A percentile compares a stretch with the other conserved stretches of the same genome.
phyloP scores from a whole-genome alignment of 2,797 vertebrate species.

The Pangasius sanitwongsei region DNA sequence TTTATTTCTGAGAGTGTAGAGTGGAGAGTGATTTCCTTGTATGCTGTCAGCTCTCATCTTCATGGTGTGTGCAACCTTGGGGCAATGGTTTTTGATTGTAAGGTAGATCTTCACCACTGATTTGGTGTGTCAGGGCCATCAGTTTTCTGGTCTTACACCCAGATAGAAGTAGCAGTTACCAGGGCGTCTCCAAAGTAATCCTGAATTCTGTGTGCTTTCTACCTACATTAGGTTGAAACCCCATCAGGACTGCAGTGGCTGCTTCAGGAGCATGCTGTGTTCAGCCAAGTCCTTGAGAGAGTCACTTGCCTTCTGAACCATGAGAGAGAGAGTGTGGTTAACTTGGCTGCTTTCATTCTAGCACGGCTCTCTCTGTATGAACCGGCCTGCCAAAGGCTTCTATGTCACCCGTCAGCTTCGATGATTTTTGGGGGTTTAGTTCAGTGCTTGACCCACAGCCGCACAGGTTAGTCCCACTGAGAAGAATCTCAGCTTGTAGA shows the following conservation, averaged over 20 bases:
- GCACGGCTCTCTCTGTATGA: conserved; percentile 61
- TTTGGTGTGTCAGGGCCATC: background rate
- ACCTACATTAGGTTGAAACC: conserved; percentile 58
- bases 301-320: conserved; percentile 57
- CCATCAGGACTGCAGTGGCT: conserved; percentile 56
- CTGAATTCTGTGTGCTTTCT: background rate
- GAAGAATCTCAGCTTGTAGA: background rate
- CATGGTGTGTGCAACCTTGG: background rate
- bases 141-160: background rate
- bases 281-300: conserved; percentile 52
- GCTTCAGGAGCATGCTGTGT: conserved; percentile 45
- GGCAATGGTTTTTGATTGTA: background rate
- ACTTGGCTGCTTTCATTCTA: conserved; percentile 62
- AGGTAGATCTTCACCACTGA: too few relatives aligned
- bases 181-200: background rate
- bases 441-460: conserved; percentile 41
- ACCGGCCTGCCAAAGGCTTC: conserved; percentile 54
- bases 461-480: conserved; percentile 43
- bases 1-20: background rate
- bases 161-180: background rate
- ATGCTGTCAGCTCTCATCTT: background rate
- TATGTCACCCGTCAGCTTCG: conserved; percentile 53
- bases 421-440: conserved; percentile 33
- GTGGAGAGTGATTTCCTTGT: background rate
- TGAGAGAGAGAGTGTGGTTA: conserved; percentile 50